Evolutionary conservation across 1,140 invertebrate genomes (phyloP), one percentile per base, ranked within the genome.

Genomic region (Galendromus occidentalis): DNA sequence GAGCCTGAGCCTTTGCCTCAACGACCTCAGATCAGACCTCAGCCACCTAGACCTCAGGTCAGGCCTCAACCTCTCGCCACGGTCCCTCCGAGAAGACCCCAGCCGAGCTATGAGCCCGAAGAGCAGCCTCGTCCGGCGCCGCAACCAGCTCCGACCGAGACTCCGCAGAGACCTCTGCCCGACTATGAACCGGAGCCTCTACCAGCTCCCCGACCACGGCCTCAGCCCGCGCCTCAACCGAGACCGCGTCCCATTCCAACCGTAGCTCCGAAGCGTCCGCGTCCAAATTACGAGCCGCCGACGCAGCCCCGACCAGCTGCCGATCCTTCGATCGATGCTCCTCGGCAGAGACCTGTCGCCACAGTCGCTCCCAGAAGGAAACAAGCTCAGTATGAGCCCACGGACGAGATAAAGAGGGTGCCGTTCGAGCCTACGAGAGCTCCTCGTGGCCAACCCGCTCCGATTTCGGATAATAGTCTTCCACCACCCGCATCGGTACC

Each of bases 351-450:
- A 14, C 45, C 45, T 4, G 28, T 47, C 28, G 25, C 14, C 14
- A 59, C 51, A 25, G 22, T 59, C 5, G 51, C 22, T 29, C 51
- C 51, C 2, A 1, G 51, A 22, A 25, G 51, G 51, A 25, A 14
- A 25, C 51, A 59, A 59, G 2, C 12, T 14, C 51, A 59, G 9
- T 59, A 59, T 22, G 25, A 59, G 22, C 51, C 51, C 25, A 22
- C n/a, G 20, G 12, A 25, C 14, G 14, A 25, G 14, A 33, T 59
- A 33, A n/a, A n/a, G 33, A 25, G 22, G 14, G 51, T 59, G 33
- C 14, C 14, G 17, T 59, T 59, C 51, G 51, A 59, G 20, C 51
- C 51, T 14, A 59, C 51, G 22, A 59, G 51, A 59, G 51, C 51
- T 29, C 51, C 51, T 14, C 51, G 51, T 20, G 25, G 25, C 14